These are phyloP conservation scores for Campoletis sonorensis DNA, from an alignment of 1,140 invertebrate species.

Conservation along the genomic window DNA sequence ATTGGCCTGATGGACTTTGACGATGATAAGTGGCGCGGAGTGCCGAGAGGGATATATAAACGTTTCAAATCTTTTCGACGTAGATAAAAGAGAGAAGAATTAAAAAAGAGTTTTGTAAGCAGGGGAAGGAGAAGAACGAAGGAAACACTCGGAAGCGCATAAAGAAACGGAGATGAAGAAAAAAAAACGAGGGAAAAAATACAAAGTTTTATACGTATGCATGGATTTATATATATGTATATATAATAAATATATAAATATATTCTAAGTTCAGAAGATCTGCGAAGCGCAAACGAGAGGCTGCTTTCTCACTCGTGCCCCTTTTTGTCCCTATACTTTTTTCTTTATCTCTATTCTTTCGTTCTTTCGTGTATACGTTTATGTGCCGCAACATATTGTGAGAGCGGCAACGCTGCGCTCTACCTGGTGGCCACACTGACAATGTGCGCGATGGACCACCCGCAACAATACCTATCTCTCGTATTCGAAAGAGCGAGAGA, in stretches of 20 bases:
- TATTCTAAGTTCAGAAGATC: conserved; percentile 13
- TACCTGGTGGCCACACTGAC: conserved; percentile 75
- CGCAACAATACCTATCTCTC: conserved; percentile 75
- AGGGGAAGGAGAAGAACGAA: conserved; percentile 33
- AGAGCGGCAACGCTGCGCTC: conserved; percentile 74
- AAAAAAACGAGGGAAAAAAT: conserved; percentile 9
- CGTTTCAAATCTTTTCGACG: conserved; percentile 55
- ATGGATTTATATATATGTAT: background rate
- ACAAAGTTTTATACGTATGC: background rate
- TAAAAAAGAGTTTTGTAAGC: conserved; percentile 17
- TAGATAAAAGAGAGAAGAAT: conserved; percentile 32
- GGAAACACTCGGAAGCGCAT: conserved; percentile 44
- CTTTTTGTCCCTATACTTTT: conserved; percentile 21
- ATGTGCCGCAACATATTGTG: conserved; percentile 70
- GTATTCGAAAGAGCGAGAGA: conserved; percentile 64
- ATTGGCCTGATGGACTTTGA: conserved; percentile 58
- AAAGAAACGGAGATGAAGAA: conserved; percentile 50
- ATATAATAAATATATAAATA: background rate
- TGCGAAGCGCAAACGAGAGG: conserved; percentile 38
- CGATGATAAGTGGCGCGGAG: conserved; percentile 65
- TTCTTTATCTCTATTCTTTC: background rate
- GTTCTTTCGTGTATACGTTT: background rate
- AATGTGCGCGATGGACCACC: conserved; percentile 74
- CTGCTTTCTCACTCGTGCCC: background rate
- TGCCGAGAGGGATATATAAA: conserved; percentile 68